phyloP scores from a whole-genome alignment of 2,888 invertebrate genomes.

The Halocaridina rubra region DNA sequence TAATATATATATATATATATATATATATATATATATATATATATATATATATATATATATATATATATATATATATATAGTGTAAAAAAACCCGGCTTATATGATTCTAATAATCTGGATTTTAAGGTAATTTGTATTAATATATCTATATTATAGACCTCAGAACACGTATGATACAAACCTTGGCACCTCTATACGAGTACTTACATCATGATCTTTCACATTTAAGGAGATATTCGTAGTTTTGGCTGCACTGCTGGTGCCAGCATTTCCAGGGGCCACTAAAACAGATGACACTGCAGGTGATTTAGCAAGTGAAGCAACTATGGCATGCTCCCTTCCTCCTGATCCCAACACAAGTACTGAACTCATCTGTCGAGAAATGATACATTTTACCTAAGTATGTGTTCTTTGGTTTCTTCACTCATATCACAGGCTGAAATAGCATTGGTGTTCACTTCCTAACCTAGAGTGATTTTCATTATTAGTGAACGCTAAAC shows the following conservation, averaged over 20 bases:
- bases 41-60: not conserved
- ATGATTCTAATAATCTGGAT: not conserved
- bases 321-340: conserved; percentile 94
- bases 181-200: no score
- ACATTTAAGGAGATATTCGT: conserved; percentile 76
- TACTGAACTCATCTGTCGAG: conserved; percentile 71
- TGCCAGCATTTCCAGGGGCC: conserved; percentile 91
- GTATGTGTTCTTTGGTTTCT: not conserved
- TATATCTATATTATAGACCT: not conserved
- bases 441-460: no score
- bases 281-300: conserved; percentile 79
- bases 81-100: not conserved
- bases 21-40: not conserved
- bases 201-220: conserved; percentile 79
- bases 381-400: not conserved
- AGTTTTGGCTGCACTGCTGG: conserved; percentile 78
- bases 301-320: conserved; percentile 88
- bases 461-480: no score
- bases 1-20: no score
- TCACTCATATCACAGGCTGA: no score
- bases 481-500: no score
- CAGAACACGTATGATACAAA: no score
- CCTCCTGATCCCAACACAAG: conserved; percentile 93
- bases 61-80: not conserved
- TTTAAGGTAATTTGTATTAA: not conserved